A percentile compares a stretch with the other conserved stretches of the same genome.
phyloP scores from a whole-genome alignment of 2,888 invertebrate genomes.

The Plutella xylostella region DNA sequence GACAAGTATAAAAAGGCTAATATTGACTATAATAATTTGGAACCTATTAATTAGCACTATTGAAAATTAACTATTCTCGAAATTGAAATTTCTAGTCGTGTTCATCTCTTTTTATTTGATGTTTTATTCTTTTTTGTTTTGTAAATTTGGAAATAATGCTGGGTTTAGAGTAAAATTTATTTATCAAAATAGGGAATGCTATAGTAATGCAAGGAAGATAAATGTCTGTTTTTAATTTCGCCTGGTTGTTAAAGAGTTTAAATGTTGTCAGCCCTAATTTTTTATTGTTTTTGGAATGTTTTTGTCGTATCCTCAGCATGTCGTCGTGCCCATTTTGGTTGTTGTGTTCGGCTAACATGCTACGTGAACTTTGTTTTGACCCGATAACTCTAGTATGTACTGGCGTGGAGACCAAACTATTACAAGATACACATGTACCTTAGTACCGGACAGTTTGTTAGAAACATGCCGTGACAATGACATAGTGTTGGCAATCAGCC shows the following conservation, averaged over 20 bases:
- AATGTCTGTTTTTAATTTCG: slow-evolving; percentile 10
- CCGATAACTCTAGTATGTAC: neutral
- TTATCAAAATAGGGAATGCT: no score
- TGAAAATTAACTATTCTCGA: no score
- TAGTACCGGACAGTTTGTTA: neutral
- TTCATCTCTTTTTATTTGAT: slow-evolving; percentile 5
- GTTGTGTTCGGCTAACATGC: slow-evolving; percentile 3
- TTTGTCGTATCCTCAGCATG: no score
- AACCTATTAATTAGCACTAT: no score
- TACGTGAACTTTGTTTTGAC: neutral
- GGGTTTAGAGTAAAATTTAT: no score
- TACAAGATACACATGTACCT: neutral
- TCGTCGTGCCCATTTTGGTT: no score
- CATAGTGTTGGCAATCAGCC: slow-evolving; percentile 6
- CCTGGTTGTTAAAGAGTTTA: slow-evolving; percentile 14
- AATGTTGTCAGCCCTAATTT: neutral
- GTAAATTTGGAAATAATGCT: no score
- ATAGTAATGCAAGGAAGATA: no score
- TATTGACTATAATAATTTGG: no score
- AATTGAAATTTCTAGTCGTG: neutral
- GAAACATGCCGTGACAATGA: neutral
- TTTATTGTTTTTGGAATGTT: neutral
- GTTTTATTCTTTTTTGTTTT: slow-evolving; percentile 3
- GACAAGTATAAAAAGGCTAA: no score
- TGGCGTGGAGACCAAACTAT: neutral